Evolutionary conservation across 2,888 invertebrate genomes (phyloP).

Genomic region (Imbricaverruca yamaguchii): DNA sequence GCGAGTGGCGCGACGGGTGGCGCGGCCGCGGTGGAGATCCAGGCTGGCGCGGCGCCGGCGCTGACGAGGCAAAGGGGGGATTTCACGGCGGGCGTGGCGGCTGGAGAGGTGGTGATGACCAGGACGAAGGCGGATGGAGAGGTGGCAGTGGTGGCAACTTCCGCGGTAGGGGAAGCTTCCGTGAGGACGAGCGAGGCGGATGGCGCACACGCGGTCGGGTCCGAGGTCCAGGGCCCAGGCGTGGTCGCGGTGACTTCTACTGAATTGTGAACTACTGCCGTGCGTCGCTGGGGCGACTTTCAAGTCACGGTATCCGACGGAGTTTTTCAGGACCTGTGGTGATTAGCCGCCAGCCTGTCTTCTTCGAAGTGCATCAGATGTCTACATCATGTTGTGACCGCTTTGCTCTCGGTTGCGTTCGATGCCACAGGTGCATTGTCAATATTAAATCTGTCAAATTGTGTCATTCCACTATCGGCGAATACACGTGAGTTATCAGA

Average conservation of each 20-base stretch:
- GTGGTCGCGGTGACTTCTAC: not conserved
- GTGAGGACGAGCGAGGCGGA: not conserved
- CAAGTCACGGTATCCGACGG: not conserved
- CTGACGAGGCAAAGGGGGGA: not conserved
- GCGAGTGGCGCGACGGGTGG: conserved; percentile 25
- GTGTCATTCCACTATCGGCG: conserved; percentile 7
- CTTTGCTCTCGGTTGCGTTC: not conserved
- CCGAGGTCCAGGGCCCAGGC: not conserved
- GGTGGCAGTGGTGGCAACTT: not conserved
- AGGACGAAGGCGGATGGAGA: not conserved
- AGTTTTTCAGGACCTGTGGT: not conserved
- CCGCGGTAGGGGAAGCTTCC: not conserved
- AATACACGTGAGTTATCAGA: not conserved
- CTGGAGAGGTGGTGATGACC: not conserved
- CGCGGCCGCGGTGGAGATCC: conserved; percentile 23
- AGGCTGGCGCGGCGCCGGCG: not conserved
- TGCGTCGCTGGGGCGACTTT: not conserved
- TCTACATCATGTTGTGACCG: too few relatives aligned
- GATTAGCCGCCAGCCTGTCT: not conserved
- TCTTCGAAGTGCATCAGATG: not conserved
- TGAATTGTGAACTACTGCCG: not conserved
- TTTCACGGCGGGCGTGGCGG: not conserved
- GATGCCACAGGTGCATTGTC: not conserved
- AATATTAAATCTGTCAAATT: not conserved
- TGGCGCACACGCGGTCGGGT: not conserved